Base-by-base conservation (phyloP, 2,113 vertebrate species). In the Edolisoma coerulescens region DNA sequence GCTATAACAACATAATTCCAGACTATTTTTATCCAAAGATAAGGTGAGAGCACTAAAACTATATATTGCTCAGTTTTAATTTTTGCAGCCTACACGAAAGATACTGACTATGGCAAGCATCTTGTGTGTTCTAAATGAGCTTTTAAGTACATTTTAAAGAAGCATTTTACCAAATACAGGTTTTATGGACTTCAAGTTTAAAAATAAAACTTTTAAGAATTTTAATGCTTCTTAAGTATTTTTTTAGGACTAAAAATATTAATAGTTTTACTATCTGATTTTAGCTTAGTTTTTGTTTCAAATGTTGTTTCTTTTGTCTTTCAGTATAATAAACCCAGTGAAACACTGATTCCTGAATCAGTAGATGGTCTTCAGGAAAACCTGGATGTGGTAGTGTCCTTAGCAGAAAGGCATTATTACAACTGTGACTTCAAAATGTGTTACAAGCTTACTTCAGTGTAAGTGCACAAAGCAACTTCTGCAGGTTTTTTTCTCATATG, bases 341-440 rank as follows among this genome's bases (percentile, higher is more conserved):
- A 99, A 95, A 98, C 99, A 50, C 90, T 99, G 94, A 98, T 99
- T 91, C 99, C 99, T 28, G 98, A 99, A 83, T 98, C 98, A 84
- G 96, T 98, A 90, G 98, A 99, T 76, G 99, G 99, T 93, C 98
- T 99, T 88, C 99, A 99, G 90, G 99, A 99, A 93, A 99, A 99
- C 94, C 96, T 99, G 98, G 99, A 99, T 97, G 99, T 99, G 39
- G 99, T 99, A 3, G 99, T 99, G 85, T 99, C 99, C 82, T 98
- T 99, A 93, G 99, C 99, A 87, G 99, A 99, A 98, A 98, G 99
- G 76, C 99, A 99, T 98, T 99, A 99, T 97, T 99, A 99, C 97
- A 99, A 99, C 98, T 99, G 99, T 97, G 98, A 99, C 84, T 99
- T 99, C 97, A 99, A 99, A 97, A 99, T 99, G 98, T 99, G 99